Base-by-base conservation (phyloP, 2,888 invertebrate genomes). In the Chymomyza caudatula region DNA sequence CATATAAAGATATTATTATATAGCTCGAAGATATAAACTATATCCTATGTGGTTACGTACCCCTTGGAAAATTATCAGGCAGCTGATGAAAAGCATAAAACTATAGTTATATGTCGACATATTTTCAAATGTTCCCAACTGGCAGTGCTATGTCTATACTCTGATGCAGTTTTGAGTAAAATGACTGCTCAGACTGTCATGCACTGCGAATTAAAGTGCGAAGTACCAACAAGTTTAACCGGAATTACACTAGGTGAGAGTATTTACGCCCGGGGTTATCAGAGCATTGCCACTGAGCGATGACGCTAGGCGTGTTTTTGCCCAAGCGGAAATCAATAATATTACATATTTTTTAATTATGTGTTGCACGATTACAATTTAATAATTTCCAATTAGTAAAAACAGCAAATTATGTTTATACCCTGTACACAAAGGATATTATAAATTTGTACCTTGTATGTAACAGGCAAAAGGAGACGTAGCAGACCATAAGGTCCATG, bases 1-100 rank as follows among this genome's bases (percentile, higher is more conserved):
- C 6, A 19, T 11, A 17, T 11, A 0, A 0, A 6, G 4, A 8
- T 13, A 29, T 1, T 11, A 3, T 15, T 15, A 11, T 42, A 17
- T n/a, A 20, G 0, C 0, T 37, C 11, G 11, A 11, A 37, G 8
- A 4, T n/a, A n/a, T n/a, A 4, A 25, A 25, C 25, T 25, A 4
- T 42, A 2, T 42, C 4, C 6, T n/a, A 20, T 11, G 2, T 11
- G 3, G 0, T 13, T 6, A 61, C 67, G 69, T 57, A 83, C 79
- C 69, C 19, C 65, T 4, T 70, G 13, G 1, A 37, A 67, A 17
- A 72, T 52, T 3, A 68, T 13, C 13, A 78, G 54, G 20, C 56
- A 57, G n/a, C 42, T 15, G 0, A 76, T 4, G n/a, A 70, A 44
- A n/a, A 51, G 29, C 1, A 47, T 15, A 3, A 23, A 6, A 4